Evolutionary conservation across 1,140 invertebrate species (phyloP).

Genomic region (Sycophila sp.): DNA sequence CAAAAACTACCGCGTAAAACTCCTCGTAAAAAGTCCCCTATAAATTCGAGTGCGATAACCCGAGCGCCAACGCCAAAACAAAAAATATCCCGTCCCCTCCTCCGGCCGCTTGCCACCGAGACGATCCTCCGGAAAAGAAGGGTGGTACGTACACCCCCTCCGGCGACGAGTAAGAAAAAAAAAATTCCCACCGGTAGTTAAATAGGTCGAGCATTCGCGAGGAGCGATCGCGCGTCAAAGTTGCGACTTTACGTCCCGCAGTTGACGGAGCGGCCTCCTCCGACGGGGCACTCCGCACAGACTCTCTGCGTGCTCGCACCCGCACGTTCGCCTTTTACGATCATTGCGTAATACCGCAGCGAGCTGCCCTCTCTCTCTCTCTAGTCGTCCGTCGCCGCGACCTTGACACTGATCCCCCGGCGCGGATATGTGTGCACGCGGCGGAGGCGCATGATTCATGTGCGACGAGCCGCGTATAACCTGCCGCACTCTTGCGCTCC

Average conservation of each 20-base stretch:
- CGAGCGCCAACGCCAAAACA: neutral
- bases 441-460: slow-evolving; percentile 48
- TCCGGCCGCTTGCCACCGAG: neutral
- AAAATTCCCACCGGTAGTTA: neutral
- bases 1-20: slow-evolving; percentile 4
- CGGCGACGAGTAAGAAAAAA: neutral
- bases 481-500: neutral
- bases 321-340: slow-evolving; percentile 53
- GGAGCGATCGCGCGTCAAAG: slow-evolving; percentile 22
- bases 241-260: slow-evolving; percentile 34
- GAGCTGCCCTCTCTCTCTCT: neutral
- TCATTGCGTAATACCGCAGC: slow-evolving; percentile 52
- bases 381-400: slow-evolving; percentile 46
- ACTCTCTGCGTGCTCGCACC: neutral
- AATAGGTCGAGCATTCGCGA: slow-evolving; percentile 4
- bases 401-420: slow-evolving; percentile 63
- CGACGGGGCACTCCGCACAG: neutral
- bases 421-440: slow-evolving; percentile 16
- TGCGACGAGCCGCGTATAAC: slow-evolving; percentile 41
- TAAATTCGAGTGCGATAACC: neutral
- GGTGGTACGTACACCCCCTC: no score
- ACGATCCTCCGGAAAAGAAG: neutral
- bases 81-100: neutral
- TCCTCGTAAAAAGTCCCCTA: slow-evolving; percentile 9
- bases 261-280: slow-evolving; percentile 40